Base-by-base conservation (phyloP, 2,113 vertebrate species). In the Acrocephalus kingi region DNA sequence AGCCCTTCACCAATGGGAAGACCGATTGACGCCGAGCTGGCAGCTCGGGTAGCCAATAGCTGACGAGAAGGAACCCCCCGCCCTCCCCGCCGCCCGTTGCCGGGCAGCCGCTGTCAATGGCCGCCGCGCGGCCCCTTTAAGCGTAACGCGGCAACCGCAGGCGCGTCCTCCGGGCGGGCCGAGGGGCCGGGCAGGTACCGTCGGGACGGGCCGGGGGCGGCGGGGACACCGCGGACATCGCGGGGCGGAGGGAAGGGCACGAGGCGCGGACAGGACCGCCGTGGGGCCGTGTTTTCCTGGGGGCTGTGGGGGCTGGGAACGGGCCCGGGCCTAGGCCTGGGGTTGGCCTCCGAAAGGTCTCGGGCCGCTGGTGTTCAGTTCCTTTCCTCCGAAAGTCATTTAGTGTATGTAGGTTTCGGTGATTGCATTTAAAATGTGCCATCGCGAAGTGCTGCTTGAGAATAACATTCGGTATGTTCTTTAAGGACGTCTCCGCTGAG, bases 121-220 rank as follows among this genome's bases (percentile, higher is more conserved):
- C 59, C 13, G 33, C 66, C 23, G 41, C 54, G 55, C 74, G 93
- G 90, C 74, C 33, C 84, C 92, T 95, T 96, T 88, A 89, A 95
- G 93, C 33, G 84, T 89, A 77, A 41, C 75, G 84, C 16, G 86
- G 91, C 91, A 96, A 96, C 94, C 10, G 74, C 68, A 14, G 46
- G 39, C 69, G 95, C 82, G 93, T 91, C 75, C 61, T 31, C 5
- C 6, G 48, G 84, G n/a, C 68, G 87, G 76, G 80, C 23, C 8
- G 14, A 27, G 28, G 19, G 25, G 30, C 48, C 4, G 41, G 31
- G 56, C 66, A 62, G 75, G 75, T 72, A 41, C 56, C 19, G 58
- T 9, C 15, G 41, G 54, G 13, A 13, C 15, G 72, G 33, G 33
- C 17, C 6, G 43, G 33, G 28, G 62, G 11, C 13, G 10, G 10